phyloP scores from a whole-genome alignment of 2,888 invertebrate species.

The Hirtodrosophila histrioides region DNA sequence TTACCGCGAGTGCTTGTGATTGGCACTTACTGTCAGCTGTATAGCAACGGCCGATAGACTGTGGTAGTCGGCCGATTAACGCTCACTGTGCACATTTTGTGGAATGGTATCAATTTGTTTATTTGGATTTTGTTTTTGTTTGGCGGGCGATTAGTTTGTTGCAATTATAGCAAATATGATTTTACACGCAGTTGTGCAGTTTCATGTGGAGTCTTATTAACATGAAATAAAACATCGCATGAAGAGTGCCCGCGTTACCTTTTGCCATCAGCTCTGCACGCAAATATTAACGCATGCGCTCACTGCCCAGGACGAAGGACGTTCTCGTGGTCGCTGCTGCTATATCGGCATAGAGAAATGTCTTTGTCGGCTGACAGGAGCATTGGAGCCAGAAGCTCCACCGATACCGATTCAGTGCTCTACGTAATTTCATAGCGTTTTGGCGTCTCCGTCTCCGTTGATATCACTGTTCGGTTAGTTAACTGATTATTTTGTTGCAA shows the following conservation, averaged over 20 bases:
- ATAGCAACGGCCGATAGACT: constrained; percentile 5
- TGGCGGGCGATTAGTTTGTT: constrained; percentile 37
- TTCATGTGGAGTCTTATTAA: background rate
- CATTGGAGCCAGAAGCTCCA: constrained; percentile 31
- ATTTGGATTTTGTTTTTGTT: constrained; percentile 30
- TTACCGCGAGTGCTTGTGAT: constrained; percentile 9
- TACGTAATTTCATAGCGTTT: constrained; percentile 56
- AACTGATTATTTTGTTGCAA: constrained; percentile 38
- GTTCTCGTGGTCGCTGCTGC: constrained; percentile 8
- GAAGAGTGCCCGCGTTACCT: constrained; percentile 17
- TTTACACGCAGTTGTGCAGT: constrained; percentile 1
- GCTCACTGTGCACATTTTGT: constrained; percentile 3
- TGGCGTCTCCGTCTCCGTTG: constrained; percentile 37
- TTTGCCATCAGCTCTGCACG: constrained; percentile 4
- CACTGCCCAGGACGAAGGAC: constrained; percentile 48
- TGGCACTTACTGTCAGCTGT: constrained; percentile 35
- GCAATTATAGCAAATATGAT: constrained; percentile 4
- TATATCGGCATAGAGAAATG: constrained; percentile 29
- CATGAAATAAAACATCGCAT: background rate
- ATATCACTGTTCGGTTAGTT: constrained; percentile 32
- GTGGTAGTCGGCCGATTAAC: constrained; percentile 22
- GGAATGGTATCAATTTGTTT: constrained; percentile 31
- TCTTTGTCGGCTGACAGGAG: constrained; percentile 24
- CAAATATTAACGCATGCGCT: constrained; percentile 44
- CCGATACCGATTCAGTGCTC: constrained; percentile 54